These are phyloP conservation scores for Neoscelio sp. DNA, from an alignment of 2,888 invertebrate species.

Conservation along the genomic window DNA sequence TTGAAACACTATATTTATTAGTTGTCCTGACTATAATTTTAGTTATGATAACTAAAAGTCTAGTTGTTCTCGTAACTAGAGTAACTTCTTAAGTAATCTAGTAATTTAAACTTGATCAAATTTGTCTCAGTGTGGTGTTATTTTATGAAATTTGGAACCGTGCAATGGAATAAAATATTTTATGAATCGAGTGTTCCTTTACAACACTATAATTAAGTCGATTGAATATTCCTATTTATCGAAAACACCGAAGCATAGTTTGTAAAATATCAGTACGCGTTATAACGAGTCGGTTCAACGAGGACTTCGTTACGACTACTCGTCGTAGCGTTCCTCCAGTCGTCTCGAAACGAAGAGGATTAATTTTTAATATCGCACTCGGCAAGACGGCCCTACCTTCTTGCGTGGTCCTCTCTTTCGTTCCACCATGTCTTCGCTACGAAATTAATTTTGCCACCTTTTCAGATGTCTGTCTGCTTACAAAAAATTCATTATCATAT, in stretches of 20 bases:
- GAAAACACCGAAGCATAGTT: neutral
- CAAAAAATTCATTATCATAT: conserved; percentile 77
- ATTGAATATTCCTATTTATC: too few relatives aligned
- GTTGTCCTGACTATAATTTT: too few relatives aligned
- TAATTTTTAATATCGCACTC: conserved; percentile 76
- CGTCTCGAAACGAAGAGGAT: conserved; percentile 68
- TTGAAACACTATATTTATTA: too few relatives aligned
- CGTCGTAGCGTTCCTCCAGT: conserved; percentile 69
- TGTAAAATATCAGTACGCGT: conserved; percentile 21
- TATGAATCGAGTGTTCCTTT: too few relatives aligned
- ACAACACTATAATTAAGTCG: too few relatives aligned
- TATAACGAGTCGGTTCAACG: conserved; percentile 40
- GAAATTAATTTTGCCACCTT: conserved; percentile 71
- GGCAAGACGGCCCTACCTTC: conserved; percentile 33
- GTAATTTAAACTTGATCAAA: too few relatives aligned
- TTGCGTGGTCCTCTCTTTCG: conserved; percentile 41
- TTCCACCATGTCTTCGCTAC: conserved; percentile 53
- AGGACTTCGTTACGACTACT: conserved; percentile 77
- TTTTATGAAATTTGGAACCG: too few relatives aligned
- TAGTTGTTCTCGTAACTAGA: too few relatives aligned
- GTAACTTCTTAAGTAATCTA: too few relatives aligned
- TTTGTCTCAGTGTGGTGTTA: too few relatives aligned
- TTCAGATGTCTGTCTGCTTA: conserved; percentile 51
- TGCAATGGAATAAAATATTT: too few relatives aligned
- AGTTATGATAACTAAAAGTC: too few relatives aligned